These are phyloP conservation scores for Trachythela sp. DNA, from an alignment of 64 coral and sea anemone species.

Conservation along the genomic window DNA sequence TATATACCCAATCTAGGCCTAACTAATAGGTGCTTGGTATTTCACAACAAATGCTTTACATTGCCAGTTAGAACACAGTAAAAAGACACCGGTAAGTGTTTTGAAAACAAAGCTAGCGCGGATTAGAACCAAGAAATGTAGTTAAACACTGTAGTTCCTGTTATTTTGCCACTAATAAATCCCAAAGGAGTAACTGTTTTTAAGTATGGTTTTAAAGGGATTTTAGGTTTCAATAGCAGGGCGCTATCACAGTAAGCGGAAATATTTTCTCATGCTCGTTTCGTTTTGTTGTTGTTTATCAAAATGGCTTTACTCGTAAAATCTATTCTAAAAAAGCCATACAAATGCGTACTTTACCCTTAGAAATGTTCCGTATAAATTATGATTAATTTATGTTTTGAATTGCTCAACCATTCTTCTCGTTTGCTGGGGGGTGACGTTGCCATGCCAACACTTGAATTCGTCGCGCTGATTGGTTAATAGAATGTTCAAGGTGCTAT, in stretches of 20 bases:
- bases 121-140: not conserved
- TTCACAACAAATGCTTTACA: too few species aligned
- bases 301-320: not conserved
- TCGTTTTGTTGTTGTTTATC: constrained; percentile 1
- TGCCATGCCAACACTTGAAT: not conserved
- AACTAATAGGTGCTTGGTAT: not conserved
- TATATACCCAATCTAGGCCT: not conserved
- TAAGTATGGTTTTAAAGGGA: not conserved
- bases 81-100: too few species aligned
- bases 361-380: not conserved
- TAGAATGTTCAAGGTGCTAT: not conserved
- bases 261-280: not conserved
- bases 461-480: not conserved
- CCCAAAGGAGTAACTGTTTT: not conserved
- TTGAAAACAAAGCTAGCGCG: too few species aligned
- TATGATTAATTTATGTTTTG: not conserved
- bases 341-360: not conserved
- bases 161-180: not conserved
- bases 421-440: not conserved
- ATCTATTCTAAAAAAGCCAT: not conserved
- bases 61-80: too few species aligned
- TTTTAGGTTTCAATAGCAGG: not conserved
- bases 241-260: not conserved
- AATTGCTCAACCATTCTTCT: not conserved
- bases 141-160: not conserved